Base-by-base conservation (phyloP, 2,797 vertebrate genomes). In the Xyrichtys novacula region DNA sequence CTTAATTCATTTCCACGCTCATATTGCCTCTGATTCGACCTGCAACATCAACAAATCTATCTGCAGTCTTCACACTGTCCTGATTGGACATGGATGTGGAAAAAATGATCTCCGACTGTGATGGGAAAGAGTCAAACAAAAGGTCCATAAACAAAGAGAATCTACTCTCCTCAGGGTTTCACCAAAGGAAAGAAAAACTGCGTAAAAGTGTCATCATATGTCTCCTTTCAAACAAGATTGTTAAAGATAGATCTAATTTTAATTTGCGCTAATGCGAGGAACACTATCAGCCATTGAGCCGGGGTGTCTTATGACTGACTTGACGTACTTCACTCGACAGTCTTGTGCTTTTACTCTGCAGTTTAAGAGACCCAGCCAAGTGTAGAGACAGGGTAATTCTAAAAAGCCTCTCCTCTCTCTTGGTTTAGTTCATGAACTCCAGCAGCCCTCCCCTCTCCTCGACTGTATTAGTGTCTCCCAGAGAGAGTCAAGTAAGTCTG, bases 201-300 rank as follows among this genome's bases (percentile, higher is more conserved):
- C 85, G 60, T 38, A 34, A 75, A 77, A 88, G 84, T 83, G 75
- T 86, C 89, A 88, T 92, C 86, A 85, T 85, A 90, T 85, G 88
- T 76, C 65, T 81, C 89, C 90, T 85, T 88, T 82, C 72, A 82
- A 89, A 85, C 91, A 84, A 87, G 82, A 82, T 87, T 84, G 84
- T 88, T 89, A 89, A 89, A 92, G 87, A 91, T 89, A 83, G 83
- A 93, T 92, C 89, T 92, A 76, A 91, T 92, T 92, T 91, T 90
- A 90, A 93, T 93, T 91, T 86, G 81, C 78, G 55, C 85, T 91
- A 92, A 93, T 90, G 83, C 39, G 83, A 89, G 74, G 92, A 93
- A 94, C 91, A 91, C 87, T 91, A 89, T 90, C 83, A 65, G 73
- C 90, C 82, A 91, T 93, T 93, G 89, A 92, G 69, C 39, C 10